These are phyloP conservation scores for Temnothorax longispinosus DNA, from an alignment of 1,140 invertebrate genomes.

Conservation along the genomic window DNA sequence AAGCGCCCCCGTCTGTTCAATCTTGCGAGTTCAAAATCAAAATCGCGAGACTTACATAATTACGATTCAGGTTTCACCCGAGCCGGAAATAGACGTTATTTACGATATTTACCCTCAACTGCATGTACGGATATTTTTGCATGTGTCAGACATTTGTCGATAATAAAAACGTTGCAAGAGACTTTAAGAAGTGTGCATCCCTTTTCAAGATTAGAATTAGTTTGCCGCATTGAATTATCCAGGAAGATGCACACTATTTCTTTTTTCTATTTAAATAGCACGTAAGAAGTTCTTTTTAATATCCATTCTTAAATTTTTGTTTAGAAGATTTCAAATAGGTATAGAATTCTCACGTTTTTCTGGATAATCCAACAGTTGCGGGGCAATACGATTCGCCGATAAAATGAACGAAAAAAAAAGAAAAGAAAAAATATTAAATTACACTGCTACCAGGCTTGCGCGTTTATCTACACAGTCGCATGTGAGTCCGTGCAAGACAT, in stretches of 20 bases:
- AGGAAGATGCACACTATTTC: background rate
- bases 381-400: slow-evolving; percentile 7
- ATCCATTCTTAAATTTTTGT: background rate
- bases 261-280: background rate
- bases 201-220: background rate
- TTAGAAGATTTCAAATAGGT: background rate
- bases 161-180: slow-evolving; percentile 13
- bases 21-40: slow-evolving; percentile 5
- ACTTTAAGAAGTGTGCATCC: background rate
- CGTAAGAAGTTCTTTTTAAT: background rate
- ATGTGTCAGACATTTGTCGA: slow-evolving; percentile 5
- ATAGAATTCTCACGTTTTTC: background rate
- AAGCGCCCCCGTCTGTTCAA: slow-evolving; percentile 10
- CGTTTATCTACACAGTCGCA: slow-evolving; percentile 56
- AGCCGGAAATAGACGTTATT: background rate
- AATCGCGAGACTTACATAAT: slow-evolving; percentile 36
- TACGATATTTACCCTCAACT: slow-evolving; percentile 74
- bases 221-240: slow-evolving; percentile 9
- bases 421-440: slow-evolving; percentile 43
- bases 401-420: slow-evolving; percentile 29
- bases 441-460: slow-evolving; percentile 52
- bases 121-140: slow-evolving; percentile 73
- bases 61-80: slow-evolving; percentile 19
- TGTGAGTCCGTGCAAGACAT: slow-evolving; percentile 63
- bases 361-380: background rate